phyloP scores from a whole-genome alignment of 2,797 vertebrate genomes.

The Danionella dracula region DNA sequence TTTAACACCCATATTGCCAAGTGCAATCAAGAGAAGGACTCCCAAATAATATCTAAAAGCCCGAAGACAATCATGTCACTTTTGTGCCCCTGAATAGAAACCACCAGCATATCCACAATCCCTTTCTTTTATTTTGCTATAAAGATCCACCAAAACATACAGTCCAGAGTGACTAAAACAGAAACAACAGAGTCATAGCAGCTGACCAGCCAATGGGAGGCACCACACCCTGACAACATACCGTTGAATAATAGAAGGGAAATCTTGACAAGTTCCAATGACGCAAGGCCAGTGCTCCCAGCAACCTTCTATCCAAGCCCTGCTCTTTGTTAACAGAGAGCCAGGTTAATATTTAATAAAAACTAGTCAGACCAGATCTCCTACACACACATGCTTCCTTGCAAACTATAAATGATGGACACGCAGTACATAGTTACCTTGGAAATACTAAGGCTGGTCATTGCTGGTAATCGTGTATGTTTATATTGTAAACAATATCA shows the following conservation, averaged over 20 bases:
- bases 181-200: not conserved
- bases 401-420: not conserved
- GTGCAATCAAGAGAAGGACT: too few species aligned
- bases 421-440: not conserved
- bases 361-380: conserved; percentile 30
- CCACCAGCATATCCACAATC: too few species aligned
- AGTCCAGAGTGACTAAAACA: not conserved
- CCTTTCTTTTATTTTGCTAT: not conserved
- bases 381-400: not conserved
- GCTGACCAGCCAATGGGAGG: not conserved
- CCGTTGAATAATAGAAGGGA: not conserved
- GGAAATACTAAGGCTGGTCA: conserved; percentile 7
- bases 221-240: conserved; percentile 30
- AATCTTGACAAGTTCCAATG: conserved; percentile 25
- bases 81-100: too few species aligned
- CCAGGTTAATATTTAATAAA: conserved; percentile 42
- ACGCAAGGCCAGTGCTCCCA: conserved; percentile 14
- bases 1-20: too few species aligned
- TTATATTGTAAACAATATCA: too few species aligned
- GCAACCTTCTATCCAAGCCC: conserved; percentile 9
- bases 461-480: not conserved
- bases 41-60: not conserved
- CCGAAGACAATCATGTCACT: too few species aligned
- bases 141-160: not conserved
- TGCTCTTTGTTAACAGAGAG: conserved; percentile 31